phyloP scores from a whole-genome alignment of 1,140 invertebrate genomes.

The Danaus plexippus region DNA sequence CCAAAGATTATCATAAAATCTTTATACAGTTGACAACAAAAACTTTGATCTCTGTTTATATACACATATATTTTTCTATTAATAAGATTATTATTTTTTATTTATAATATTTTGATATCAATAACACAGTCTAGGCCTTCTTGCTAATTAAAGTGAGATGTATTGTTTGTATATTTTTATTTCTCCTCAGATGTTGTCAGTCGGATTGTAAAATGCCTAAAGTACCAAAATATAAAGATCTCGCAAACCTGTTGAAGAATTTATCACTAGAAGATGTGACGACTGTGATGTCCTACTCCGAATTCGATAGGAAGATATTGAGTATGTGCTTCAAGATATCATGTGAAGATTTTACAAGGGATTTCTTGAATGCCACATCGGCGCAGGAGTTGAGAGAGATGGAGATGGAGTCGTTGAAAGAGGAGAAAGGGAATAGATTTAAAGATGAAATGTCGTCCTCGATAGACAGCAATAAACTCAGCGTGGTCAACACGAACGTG shows the following conservation, averaged over 20 bases:
- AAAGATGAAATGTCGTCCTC: slow-evolving; percentile 50
- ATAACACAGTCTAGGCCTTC: too few species aligned
- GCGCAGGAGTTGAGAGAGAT: slow-evolving; percentile 47
- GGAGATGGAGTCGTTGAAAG: slow-evolving; percentile 42
- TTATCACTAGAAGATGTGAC: slow-evolving; percentile 44
- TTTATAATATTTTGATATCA: too few species aligned
- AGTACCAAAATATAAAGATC: slow-evolving; percentile 41
- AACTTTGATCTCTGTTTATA: too few species aligned
- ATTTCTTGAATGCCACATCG: slow-evolving; percentile 47
- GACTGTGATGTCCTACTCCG: slow-evolving; percentile 46
- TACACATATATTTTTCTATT: too few species aligned
- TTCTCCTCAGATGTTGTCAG: slow-evolving; percentile 47
- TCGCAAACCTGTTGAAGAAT: slow-evolving; percentile 43
- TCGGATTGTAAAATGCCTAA: slow-evolving; percentile 33
- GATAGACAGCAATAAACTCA: slow-evolving; percentile 62
- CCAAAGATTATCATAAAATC: too few species aligned
- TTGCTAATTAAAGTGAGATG: too few species aligned
- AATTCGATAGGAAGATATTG: slow-evolving; percentile 57
- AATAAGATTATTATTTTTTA: too few species aligned
- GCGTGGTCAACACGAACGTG: slow-evolving; percentile 54
- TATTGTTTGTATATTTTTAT: slow-evolving; percentile 6
- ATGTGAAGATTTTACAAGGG: slow-evolving; percentile 45
- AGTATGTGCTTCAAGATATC: slow-evolving; percentile 44
- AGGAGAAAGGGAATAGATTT: slow-evolving; percentile 39
- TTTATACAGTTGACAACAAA: too few species aligned